phyloP scores from a whole-genome alignment of 2,888 invertebrate species.

The Molanna angustata region DNA sequence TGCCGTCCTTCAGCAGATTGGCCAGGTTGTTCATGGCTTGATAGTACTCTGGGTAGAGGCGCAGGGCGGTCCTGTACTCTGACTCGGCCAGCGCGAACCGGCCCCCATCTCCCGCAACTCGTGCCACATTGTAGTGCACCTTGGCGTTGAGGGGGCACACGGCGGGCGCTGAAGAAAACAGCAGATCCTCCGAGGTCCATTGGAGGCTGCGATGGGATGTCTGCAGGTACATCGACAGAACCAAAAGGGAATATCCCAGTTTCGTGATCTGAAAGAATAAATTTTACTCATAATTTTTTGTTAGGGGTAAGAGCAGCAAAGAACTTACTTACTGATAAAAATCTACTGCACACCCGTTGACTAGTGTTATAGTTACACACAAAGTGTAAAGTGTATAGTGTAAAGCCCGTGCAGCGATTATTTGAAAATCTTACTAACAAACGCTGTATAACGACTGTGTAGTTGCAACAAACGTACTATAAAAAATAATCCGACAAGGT shows the following conservation, averaged over 20 bases:
- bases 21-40: conserved; percentile 94
- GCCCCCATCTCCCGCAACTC: conserved; percentile 75
- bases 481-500: too few species aligned
- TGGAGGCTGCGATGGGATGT: conserved; percentile 67
- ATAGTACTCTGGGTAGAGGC: conserved; percentile 81
- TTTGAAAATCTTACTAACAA: too few species aligned
- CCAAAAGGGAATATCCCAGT: conserved; percentile 31
- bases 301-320: too few species aligned
- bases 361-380: too few species aligned
- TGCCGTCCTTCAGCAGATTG: conserved; percentile 75
- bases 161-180: conserved; percentile 77
- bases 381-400: too few species aligned
- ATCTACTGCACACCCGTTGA: too few species aligned
- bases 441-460: too few species aligned
- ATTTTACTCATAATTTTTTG: too few species aligned
- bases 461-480: too few species aligned
- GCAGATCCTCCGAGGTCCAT: conserved; percentile 75
- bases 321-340: too few species aligned
- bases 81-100: conserved; percentile 65
- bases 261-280: conserved; percentile 39
- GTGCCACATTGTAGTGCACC: conserved; percentile 90
- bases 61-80: conserved; percentile 76
- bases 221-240: conserved; percentile 40
- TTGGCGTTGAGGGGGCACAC: conserved; percentile 96
- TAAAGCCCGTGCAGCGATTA: too few species aligned